Conservation (phyloP, 2,888 invertebrate genomes). For the Aphrophora alni region DNA sequence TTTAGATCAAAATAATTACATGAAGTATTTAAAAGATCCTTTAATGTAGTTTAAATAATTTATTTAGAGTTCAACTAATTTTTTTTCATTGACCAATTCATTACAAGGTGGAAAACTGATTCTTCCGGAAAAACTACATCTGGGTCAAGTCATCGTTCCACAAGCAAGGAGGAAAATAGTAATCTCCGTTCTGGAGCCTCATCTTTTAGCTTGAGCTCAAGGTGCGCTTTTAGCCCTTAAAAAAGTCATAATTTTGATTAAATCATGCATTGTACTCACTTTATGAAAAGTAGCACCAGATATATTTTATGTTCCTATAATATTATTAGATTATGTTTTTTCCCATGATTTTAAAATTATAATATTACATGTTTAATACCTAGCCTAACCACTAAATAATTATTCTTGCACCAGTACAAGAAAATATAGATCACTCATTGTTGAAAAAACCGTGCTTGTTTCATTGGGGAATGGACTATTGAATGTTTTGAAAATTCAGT, state of each 20-base stretch:
- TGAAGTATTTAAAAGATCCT: too few species aligned
- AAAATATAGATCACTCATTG: too few species aligned
- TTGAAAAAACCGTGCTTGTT: too few species aligned
- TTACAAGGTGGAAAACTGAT: conserved; percentile 37
- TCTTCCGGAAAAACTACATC: conserved; percentile 36
- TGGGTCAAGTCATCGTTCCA: conserved; percentile 19
- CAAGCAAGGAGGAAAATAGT: conserved; percentile 31
- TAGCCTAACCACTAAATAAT: background rate
- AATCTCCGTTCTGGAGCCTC: conserved; percentile 33
- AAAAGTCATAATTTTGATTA: background rate
- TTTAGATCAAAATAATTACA: too few species aligned
- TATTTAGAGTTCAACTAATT: background rate
- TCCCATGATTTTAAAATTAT: background rate
- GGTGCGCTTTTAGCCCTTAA: conserved; percentile 18
- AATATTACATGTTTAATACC: background rate
- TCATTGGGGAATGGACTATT: too few species aligned
- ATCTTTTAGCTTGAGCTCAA: conserved; percentile 35
- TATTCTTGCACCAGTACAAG: background rate
- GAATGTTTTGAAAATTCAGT: too few species aligned
- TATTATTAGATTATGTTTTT: background rate
- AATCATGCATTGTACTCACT: background rate
- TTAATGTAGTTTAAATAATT: background rate
- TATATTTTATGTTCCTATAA: background rate
- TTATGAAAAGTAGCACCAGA: background rate
- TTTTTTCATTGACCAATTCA: conserved; percentile 21